Conservation (phyloP, 2,888 invertebrate species). For the Ellobium chinense region DNA sequence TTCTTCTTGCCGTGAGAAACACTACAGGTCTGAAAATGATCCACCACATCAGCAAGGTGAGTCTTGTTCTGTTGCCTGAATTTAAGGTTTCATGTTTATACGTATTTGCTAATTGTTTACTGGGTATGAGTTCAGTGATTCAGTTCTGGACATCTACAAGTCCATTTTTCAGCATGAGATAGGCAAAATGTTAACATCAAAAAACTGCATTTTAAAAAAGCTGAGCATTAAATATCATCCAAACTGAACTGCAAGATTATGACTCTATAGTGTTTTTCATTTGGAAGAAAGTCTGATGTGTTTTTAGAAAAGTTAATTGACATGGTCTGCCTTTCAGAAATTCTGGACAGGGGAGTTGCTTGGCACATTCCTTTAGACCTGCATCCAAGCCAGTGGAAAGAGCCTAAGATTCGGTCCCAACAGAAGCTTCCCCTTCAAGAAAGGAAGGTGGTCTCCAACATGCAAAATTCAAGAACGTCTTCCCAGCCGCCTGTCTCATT, state of each 20-base stretch:
- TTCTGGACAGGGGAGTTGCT: constrained; percentile 19
- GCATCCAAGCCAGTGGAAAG: neutral
- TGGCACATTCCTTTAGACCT: constrained; percentile 34
- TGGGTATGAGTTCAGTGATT: no score
- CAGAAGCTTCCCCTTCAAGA: constrained; percentile 12
- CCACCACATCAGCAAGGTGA: constrained; percentile 3
- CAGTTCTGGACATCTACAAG: no score
- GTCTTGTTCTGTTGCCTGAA: neutral
- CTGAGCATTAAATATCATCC: no score
- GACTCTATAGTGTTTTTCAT: no score
- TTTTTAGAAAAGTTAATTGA: no score
- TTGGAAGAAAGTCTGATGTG: no score
- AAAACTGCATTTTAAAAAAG: no score
- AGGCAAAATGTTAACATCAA: no score
- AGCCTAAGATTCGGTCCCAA: neutral
- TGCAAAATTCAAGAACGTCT: neutral
- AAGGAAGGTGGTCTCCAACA: constrained; percentile 1
- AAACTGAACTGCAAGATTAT: no score
- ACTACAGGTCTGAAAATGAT: constrained; percentile 1
- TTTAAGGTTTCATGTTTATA: no score
- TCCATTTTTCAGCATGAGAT: no score
- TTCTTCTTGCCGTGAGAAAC: neutral
- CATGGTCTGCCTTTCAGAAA: neutral
- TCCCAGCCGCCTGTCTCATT: neutral
- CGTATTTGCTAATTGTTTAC: no score